These are phyloP conservation scores for Branchipolynoe longqiensis DNA, from an alignment of 2,888 invertebrate species.

Conservation along the genomic window DNA sequence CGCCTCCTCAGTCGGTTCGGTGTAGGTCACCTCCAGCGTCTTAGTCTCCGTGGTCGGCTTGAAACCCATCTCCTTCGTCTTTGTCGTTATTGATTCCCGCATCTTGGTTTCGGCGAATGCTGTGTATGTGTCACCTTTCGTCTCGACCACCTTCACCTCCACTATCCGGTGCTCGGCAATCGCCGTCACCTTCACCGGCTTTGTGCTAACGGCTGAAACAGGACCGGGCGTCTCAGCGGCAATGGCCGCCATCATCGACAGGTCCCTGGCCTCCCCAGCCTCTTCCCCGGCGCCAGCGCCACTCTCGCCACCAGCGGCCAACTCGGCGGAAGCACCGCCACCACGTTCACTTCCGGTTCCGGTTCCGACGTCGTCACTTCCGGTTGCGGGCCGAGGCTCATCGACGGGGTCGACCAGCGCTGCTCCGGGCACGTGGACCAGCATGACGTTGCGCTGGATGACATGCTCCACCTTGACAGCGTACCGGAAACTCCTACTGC, in stretches of 20 bases:
- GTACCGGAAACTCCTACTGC: constrained; percentile 26
- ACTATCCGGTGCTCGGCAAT: constrained; percentile 25
- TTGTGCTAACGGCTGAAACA: not conserved
- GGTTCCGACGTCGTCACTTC: not conserved
- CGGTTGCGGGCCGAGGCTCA: not conserved
- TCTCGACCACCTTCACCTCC: constrained; percentile 31
- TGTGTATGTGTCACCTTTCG: not conserved
- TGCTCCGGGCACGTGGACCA: constrained; percentile 35
- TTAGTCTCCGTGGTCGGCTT: constrained; percentile 42
- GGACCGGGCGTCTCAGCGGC: not conserved
- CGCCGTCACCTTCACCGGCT: constrained; percentile 14
- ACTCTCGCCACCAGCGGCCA: not conserved
- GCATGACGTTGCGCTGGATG: constrained; percentile 24
- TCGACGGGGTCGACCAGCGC: constrained; percentile 15
- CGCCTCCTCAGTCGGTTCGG: constrained; percentile 21
- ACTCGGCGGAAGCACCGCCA: not conserved
- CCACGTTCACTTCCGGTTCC: not conserved
- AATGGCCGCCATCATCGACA: not conserved
- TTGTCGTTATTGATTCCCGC: constrained; percentile 14
- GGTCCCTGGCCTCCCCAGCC: not conserved
- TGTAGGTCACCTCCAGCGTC: not conserved
- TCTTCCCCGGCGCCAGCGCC: not conserved
- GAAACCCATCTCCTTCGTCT: constrained; percentile 38
- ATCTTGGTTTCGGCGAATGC: constrained; percentile 27
- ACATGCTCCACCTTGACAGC: constrained; percentile 53